Percentiles rank a stretch among this genome's conserved stretches.
These are phyloP conservation scores for Loris lydekkerianus DNA, from an alignment of 2,797 vertebrate genomes.

Conservation along the genomic window DNA sequence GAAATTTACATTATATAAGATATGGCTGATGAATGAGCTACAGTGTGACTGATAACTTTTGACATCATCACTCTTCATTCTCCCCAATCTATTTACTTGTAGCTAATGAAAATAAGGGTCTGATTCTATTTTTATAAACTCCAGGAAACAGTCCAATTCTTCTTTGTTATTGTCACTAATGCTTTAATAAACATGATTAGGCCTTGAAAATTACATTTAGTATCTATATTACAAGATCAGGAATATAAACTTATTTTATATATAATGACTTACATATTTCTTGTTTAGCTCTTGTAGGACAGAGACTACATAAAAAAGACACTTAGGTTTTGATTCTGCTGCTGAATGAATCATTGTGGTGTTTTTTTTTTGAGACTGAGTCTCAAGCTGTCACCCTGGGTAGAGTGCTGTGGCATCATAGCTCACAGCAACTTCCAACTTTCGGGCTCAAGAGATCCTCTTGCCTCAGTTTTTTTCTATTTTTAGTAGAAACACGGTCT, in stretches of 20 bases:
- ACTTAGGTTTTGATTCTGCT: constrained; percentile 55
- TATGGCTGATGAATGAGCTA: background rate
- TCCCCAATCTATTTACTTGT: constrained; percentile 32
- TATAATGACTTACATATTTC: constrained; percentile 46
- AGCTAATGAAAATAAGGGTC: constrained; percentile 32
- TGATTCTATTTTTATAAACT: constrained; percentile 66
- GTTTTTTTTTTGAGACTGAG: no score
- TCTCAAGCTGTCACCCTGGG: no score
- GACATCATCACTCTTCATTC: constrained; percentile 12
- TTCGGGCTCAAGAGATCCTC: no score
- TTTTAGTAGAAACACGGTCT: no score
- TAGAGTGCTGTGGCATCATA: no score
- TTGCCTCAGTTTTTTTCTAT: no score
- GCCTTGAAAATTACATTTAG: constrained; percentile 58
- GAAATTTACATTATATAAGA: constrained; percentile 12
- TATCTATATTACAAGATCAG: constrained; percentile 49
- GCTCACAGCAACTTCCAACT: no score
- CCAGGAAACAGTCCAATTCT: constrained; percentile 53
- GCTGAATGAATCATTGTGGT: background rate
- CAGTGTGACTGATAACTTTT: background rate
- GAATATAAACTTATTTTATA: constrained; percentile 45
- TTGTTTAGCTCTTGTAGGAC: constrained; percentile 38
- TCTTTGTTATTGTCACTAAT: constrained; percentile 49
- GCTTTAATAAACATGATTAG: constrained; percentile 60
- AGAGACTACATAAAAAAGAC: constrained; percentile 36